Evolutionary conservation across 2,888 invertebrate species (phyloP), one percentile per base, ranked within the genome.

Genomic region (Perdita meconis): DNA sequence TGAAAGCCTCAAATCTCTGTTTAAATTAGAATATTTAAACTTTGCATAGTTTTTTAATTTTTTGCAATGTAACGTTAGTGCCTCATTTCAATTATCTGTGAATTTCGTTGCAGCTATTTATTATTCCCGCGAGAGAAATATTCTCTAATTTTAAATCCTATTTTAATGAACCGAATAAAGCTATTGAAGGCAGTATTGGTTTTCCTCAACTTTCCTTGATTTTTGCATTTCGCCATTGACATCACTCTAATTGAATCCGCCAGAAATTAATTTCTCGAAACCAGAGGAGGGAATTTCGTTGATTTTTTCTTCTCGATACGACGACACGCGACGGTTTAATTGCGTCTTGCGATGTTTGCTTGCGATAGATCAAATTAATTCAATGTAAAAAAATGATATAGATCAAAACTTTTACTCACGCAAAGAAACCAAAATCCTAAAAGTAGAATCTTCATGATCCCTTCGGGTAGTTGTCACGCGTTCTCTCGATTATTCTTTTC

Each of bases 361-460:
- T 2, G 13, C 38, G 13, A 12, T 56, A 13, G 16, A 24, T 22
- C 12, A 5, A 34, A 22, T 47, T 47, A 22, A 47, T 47, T 22
- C 47, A 19, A 19, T 47, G 47, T 19, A 19, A 47, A 10, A 19
- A 3, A 47, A 47, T 22, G 8, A 8, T 8, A 16, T 19, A 10
- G 40, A n/a, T 59, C n/a, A 8, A n/a, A n/a, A 19, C 30, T 30
- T 10, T 12, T 67, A 88, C 89, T 89, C 78, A 89, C 89, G 78
- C 83, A 88, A 57, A 89, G 44, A 61, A 88, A 65, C 42, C 81
- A 80, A 36, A 59, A 80, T 70, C 68, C 85, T 19, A 84, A 34
- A 22, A 75, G n/a, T 3, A 67, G 34, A 34, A 69, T 40, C 61
- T 82, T 86, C 85, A 88, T 86, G 66, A 50, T 19, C 70, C 26